phyloP scores from a whole-genome alignment of 2,888 invertebrate species.

The Oscheius sp. region DNA sequence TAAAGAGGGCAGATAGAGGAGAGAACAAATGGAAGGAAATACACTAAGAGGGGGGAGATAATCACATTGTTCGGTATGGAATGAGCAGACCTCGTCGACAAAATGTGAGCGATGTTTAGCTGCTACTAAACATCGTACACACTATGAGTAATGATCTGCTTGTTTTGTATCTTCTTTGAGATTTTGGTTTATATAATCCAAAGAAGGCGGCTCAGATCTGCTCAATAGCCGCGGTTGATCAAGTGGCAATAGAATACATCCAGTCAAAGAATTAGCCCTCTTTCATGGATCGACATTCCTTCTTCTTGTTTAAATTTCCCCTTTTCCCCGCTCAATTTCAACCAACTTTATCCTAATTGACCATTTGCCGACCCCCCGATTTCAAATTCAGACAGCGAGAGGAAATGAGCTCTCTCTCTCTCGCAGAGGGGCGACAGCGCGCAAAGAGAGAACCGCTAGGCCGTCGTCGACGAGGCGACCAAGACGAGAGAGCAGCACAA shows the following conservation, averaged over 20 bases:
- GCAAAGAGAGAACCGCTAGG: not conserved
- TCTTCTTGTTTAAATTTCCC: not conserved
- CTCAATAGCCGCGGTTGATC: too few relatives aligned
- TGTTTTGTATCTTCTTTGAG: not conserved
- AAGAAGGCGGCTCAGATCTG: too few relatives aligned
- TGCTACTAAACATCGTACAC: too few relatives aligned
- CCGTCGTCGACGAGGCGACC: not conserved
- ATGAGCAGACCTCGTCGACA: too few relatives aligned
- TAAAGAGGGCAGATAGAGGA: not conserved
- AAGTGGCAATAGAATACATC: too few relatives aligned
- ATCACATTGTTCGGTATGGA: too few relatives aligned
- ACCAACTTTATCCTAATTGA: not conserved
- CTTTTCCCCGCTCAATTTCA: slow-evolving; percentile 6
- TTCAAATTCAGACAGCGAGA: slow-evolving; percentile 33
- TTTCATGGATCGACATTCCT: too few relatives aligned
- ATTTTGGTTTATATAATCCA: not conserved
- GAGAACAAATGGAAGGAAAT: not conserved
- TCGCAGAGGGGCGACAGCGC: not conserved
- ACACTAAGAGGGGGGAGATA: not conserved
- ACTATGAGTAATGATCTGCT: too few relatives aligned
- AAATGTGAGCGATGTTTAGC: too few relatives aligned
- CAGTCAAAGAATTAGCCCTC: too few relatives aligned
- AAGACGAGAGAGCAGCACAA: slow-evolving; percentile 3
- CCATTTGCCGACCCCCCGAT: slow-evolving; percentile 31
- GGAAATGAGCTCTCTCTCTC: slow-evolving; percentile 30